Evolutionary conservation across 2,797 vertebrate genomes (phyloP), one percentile per base, ranked within the genome.

Genomic region (Alfaro cultratus): DNA sequence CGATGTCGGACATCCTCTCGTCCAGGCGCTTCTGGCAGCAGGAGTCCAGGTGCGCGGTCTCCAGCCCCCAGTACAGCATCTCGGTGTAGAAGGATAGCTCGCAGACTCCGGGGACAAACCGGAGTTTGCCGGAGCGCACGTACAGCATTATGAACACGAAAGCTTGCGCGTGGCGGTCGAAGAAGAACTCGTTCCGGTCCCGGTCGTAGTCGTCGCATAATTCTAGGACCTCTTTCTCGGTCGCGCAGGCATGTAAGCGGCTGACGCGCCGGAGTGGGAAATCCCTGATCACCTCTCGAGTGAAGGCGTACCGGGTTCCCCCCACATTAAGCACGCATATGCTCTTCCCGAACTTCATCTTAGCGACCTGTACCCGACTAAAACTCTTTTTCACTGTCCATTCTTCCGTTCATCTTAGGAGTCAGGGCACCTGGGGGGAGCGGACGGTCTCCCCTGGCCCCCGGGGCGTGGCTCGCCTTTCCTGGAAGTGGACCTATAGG

Each of bases 141-240:
- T 99, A 99, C 46, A 98, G 96, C 96, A 99, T 96, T 92, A 99
- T 98, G 92, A 99, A 99, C 80, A 98, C 97, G 78, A 99, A 99
- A 75, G 98, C 98, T 89, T 99, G 98, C 1, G 98, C 96, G 95
- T 99, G 98, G 79, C 98, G 96, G 93, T 99, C 98, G 91, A 99
- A 99, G 94, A 99, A 99, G 88, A 97, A 99, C 94, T 99, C 98
- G 92, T 99, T 99, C 43, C 96, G 96, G 90, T 99, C 98, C 75
- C 94, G 96, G 95, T 99, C 98, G 94, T 99, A 99, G 95, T 99
- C 98, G 91, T 99, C 98, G 93, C 98, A 99, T 87, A 99, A 97
- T 93, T 99, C 98, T 51, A 99, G 95, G 47, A 98, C 98, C 94
- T 99, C 98, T 95, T 98, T 97, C 95, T 99, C 98, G 1, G 97